These are phyloP conservation scores for Phrynosoma platyrhinos DNA, from an alignment of 2,113 vertebrate genomes.

Conservation along the genomic window DNA sequence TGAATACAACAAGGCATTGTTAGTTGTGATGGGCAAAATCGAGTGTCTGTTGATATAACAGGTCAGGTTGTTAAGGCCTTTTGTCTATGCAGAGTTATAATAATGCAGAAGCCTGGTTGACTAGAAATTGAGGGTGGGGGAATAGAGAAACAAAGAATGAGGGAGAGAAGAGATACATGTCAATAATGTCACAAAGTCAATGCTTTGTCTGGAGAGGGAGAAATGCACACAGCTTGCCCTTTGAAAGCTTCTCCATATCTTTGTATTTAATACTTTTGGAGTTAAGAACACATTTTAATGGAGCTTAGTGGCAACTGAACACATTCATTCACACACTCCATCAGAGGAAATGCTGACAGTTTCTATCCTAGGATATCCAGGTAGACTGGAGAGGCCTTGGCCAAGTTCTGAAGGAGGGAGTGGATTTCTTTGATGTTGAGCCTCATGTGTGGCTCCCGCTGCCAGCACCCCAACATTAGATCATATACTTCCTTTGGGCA, in stretches of 20 bases:
- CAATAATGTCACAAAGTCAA: constrained; percentile 78
- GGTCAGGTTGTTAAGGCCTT: constrained; percentile 90
- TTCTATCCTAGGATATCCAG: constrained; percentile 97
- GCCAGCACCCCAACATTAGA: constrained; percentile 99
- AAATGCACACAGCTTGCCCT: constrained; percentile 81
- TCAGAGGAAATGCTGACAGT: constrained; percentile 65
- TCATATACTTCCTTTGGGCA: constrained; percentile 98
- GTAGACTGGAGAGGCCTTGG: constrained; percentile 98
- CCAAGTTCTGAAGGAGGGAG: constrained; percentile 93
- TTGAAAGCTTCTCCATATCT: constrained; percentile 80
- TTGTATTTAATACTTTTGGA: constrained; percentile 80
- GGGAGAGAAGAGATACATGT: constrained; percentile 76
- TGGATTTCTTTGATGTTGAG: constrained; percentile 99
- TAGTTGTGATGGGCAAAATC: constrained; percentile 82
- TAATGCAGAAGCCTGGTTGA: constrained; percentile 86
- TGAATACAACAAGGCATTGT: constrained; percentile 85
- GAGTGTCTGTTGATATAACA: constrained; percentile 83
- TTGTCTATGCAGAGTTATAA: constrained; percentile 90
- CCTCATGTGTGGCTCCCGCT: constrained; percentile 96
- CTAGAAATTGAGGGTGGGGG: constrained; percentile 72
- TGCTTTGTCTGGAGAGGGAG: constrained; percentile 79
- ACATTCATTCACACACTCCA: constrained; percentile 72
- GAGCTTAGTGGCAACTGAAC: constrained; percentile 81
- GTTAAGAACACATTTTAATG: constrained; percentile 78
- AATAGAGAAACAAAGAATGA: constrained; percentile 68